These are phyloP conservation scores for Micromussa lordhowensis DNA, from an alignment of 92 coral and sea anemone species.

Conservation along the genomic window DNA sequence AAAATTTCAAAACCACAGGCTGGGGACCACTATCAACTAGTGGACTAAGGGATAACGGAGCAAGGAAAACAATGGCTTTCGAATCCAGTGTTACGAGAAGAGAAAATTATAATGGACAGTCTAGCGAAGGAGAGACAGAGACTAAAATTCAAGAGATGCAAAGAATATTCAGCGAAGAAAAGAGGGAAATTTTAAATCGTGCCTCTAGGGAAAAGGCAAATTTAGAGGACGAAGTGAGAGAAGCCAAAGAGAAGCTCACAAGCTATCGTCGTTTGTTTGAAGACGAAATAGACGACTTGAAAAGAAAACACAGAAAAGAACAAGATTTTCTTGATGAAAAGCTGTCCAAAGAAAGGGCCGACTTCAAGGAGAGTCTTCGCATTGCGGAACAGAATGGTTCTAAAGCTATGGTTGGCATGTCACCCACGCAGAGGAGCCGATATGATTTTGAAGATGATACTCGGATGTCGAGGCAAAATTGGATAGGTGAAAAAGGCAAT, in stretches of 20 bases:
- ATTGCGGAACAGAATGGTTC: background rate
- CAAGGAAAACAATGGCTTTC: background rate
- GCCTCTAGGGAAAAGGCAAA: slow-evolving; percentile 72
- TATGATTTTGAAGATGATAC: background rate
- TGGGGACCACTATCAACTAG: background rate
- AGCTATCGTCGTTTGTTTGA: slow-evolving; percentile 39
- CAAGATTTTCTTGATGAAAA: slow-evolving; percentile 49
- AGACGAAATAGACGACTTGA: slow-evolving; percentile 47
- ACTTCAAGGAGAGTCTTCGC: slow-evolving; percentile 47
- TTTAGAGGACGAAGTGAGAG: slow-evolving; percentile 59
- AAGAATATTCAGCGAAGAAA: slow-evolving; percentile 45
- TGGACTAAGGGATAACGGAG: background rate
- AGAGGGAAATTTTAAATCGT: slow-evolving; percentile 53
- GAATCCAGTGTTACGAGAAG: background rate
- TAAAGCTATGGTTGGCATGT: background rate
- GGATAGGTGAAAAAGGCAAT: background rate
- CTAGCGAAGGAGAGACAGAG: slow-evolving; percentile 41
- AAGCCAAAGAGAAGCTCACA: slow-evolving; percentile 49
- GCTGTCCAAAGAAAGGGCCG: slow-evolving; percentile 60
- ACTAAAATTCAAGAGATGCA: slow-evolving; percentile 53
- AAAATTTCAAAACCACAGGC: background rate
- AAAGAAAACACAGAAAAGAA: slow-evolving; percentile 60
- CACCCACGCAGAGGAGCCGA: background rate
- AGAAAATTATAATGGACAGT: background rate
- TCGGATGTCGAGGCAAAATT: background rate